Base-by-base conservation (phyloP, 2,888 invertebrate species). In the Conus canariensis region DNA sequence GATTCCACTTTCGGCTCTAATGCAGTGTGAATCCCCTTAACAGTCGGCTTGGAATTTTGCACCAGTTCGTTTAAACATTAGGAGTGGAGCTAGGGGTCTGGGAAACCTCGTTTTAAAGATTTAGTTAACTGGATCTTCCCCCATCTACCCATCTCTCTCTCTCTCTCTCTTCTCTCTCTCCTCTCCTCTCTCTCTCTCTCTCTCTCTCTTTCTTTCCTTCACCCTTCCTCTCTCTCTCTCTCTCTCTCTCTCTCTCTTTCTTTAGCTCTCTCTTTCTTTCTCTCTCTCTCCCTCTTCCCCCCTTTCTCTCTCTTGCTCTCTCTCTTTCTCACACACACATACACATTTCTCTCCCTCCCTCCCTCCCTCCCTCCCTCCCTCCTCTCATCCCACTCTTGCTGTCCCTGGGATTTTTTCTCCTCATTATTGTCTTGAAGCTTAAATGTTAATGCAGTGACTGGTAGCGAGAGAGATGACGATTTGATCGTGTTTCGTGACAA, bases 131-230 rank as follows among this genome's bases (percentile, higher is more conserved):
- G 30, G 30, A 30, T 30, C 30, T 45, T 45, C 45, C 45, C 45
- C 45, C 45, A 45, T 30, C 30, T 3, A 45, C 45, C 45, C 2
- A 45, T 45, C 45, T 45, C 45, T 45, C 45, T 64, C 60, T 64
- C 60, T 64, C 60, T 64, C 60, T 64, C 60, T 2, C 0, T 7
- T 22, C 22, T 22, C 16, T 82, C 83, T 82, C 25, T 83, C 88
- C 82, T 8, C 82, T 64, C 82, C 5, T 82, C 64, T 64, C 16
- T 88, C 88, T 64, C 9, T 88, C 83, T 45, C 16, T 88, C 60
- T 83, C 25, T 83, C 88, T 45, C 16, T 83, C 88, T 64, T 1
- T 88, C 82, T 64, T 64, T 88, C 83, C 30, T 7, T 82, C 60
- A 25, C n/a, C 60, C 82, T 60, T 14, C 64, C 82, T 70, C 7